phyloP scores from a whole-genome alignment of 2,113 vertebrate genomes.

The Chloroceryle aenea region DNA sequence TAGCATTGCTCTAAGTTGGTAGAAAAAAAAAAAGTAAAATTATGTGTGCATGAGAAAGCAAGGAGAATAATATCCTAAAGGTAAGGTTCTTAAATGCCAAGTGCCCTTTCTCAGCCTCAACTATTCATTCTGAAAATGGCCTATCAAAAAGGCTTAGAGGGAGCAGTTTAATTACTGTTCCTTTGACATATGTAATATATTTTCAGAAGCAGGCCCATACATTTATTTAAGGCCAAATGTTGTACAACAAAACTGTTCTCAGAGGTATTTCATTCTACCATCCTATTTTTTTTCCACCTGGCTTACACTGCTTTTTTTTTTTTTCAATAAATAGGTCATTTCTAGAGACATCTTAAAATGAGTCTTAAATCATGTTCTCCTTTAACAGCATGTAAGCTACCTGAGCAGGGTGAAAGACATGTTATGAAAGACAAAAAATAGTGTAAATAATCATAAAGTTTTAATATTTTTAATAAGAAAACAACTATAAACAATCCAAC shows the following conservation, averaged over 20 bases:
- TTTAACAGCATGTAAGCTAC: neutral
- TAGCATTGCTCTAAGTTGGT: neutral
- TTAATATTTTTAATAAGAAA: neutral
- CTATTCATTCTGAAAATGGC: slow-evolving; percentile 76
- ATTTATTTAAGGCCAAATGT: slow-evolving; percentile 74
- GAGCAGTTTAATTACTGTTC: slow-evolving; percentile 77
- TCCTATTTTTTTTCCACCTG: slow-evolving; percentile 47
- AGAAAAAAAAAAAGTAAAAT: neutral
- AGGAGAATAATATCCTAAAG: slow-evolving; percentile 72
- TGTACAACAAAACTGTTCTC: slow-evolving; percentile 68
- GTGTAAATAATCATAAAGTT: neutral
- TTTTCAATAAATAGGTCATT: slow-evolving; percentile 48
- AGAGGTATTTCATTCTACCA: slow-evolving; percentile 64
- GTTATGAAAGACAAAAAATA: neutral
- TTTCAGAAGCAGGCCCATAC: slow-evolving; percentile 60
- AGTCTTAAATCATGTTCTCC: slow-evolving; percentile 26
- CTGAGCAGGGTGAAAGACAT: neutral
- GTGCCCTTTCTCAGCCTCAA: slow-evolving; percentile 56
- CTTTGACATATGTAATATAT: slow-evolving; percentile 74
- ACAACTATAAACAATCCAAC: accelerated
- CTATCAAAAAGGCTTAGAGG: slow-evolving; percentile 70
- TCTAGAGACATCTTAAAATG: slow-evolving; percentile 39
- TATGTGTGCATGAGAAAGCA: slow-evolving; percentile 50
- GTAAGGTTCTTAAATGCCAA: slow-evolving; percentile 67
- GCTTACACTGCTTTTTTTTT: slow-evolving; percentile 21